Evolutionary conservation across 2,113 vertebrate genomes (phyloP), one percentile per base, ranked within the genome.

Genomic region (Mus spicilegus): DNA sequence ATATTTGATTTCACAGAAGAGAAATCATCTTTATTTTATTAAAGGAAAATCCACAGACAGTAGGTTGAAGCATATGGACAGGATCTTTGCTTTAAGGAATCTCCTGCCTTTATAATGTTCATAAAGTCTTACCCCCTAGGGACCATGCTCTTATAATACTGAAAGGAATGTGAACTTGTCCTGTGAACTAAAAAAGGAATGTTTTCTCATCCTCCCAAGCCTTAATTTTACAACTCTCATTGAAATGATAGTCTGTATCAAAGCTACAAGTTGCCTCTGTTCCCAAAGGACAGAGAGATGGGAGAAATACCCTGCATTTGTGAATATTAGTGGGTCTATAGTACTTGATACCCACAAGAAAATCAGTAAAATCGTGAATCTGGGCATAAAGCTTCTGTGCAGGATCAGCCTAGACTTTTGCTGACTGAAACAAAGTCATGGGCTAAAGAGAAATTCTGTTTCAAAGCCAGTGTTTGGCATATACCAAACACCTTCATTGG

Each of bases 1-100:
- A 26, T 80, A 54, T 73, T 94, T 78, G 88, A 39, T 65, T 87
- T 56, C 36, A 92, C 91, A 61, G 63, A 76, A 81, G 7, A 87
- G 5, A 49, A 73, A 39, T 65, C 36, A 56, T 76, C 28, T 87
- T 84, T 84, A 63, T 84, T 84, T 94, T 22, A 61, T 76, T 90
- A 61, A 92, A 86, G 46, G 86, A 80, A 86, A 80, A 33, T 12
- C 8, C 49, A 28, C 11, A 85, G 72, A 39, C 30, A 67, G 3
- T 94, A 72, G 22, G 16, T 78, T 80, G 33, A 14, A 67, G 36
- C 42, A 54, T 3, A 80, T 46, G 0, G 4, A 89, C 14, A 49
- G 3, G 4, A 61, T 3, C 17, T 24, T 65, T 63, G 65, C 30
- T 20, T 91, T 89, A 61, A n/a, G 1, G 5, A 78, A 42, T 61